Percentiles rank a stretch among this genome's conserved stretches.
These are phyloP conservation scores for Ochropacha duplaris DNA, from an alignment of 2,888 invertebrate species.

Conservation along the genomic window DNA sequence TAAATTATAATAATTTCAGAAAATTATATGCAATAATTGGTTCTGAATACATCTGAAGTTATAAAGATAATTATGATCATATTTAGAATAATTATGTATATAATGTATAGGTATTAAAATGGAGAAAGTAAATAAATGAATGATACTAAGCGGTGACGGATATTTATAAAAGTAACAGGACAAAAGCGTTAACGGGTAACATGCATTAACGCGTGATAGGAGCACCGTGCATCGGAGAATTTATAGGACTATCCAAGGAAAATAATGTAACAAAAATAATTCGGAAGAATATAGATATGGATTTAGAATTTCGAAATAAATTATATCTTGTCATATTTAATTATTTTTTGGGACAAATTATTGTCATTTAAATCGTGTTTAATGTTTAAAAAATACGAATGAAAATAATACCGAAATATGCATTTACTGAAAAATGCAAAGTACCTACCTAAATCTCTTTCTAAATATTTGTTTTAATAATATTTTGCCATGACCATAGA, in stretches of 20 bases:
- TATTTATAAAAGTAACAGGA: slow-evolving; percentile 51
- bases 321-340: too few relatives aligned
- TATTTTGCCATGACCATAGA: too few relatives aligned
- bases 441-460: too few relatives aligned
- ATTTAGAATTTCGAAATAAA: too few relatives aligned
- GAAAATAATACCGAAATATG: too few relatives aligned
- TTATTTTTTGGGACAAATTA: too few relatives aligned
- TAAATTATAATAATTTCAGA: background rate
- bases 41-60: background rate
- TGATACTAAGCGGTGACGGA: slow-evolving; percentile 59
- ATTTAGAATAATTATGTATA: background rate
- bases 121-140: slow-evolving; percentile 9
- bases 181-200: slow-evolving; percentile 48
- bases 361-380: too few relatives aligned
- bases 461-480: too few relatives aligned
- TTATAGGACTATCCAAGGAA: background rate
- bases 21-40: background rate
- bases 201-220: slow-evolving; percentile 21
- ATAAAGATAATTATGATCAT: background rate
- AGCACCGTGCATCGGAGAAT: slow-evolving; percentile 16
- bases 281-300: too few relatives aligned
- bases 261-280: background rate
- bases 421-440: too few relatives aligned
- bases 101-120: background rate
- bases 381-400: too few relatives aligned